phyloP scores from a whole-genome alignment of 2,797 vertebrate genomes.

The Melanogrammus aeglefinus region DNA sequence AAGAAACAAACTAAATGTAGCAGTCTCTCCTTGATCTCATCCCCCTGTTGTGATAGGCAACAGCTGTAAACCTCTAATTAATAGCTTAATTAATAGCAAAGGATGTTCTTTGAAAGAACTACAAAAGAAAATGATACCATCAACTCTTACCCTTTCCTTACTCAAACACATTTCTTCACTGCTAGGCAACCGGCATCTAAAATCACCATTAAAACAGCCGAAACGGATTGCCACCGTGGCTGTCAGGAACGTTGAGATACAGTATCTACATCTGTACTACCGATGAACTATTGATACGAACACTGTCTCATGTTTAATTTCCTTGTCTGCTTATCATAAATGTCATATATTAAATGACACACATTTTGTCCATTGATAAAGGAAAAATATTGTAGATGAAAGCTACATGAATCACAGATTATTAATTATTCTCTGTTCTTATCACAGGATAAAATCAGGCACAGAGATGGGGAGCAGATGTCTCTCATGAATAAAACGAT shows the following conservation, averaged over 20 bases:
- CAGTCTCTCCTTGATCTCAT: background rate
- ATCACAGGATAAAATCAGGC: background rate
- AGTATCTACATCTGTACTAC: background rate
- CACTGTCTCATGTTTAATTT: background rate
- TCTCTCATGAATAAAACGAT: background rate
- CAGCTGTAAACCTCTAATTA: background rate
- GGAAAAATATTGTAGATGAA: background rate
- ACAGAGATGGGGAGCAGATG: background rate
- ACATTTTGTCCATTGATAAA: background rate
- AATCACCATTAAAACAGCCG: background rate
- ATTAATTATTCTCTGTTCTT: background rate
- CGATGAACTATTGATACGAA: slow-evolving; percentile 2
- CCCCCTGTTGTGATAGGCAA: background rate
- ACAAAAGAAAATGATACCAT: background rate
- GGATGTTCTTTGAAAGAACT: background rate
- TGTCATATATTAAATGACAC: background rate
- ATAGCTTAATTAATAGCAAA: background rate
- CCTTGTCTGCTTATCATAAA: slow-evolving; percentile 1
- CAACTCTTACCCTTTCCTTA: background rate
- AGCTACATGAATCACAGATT: background rate
- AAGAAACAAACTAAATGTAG: background rate
- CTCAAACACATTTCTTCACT: background rate
- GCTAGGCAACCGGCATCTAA: background rate
- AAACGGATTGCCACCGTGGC: background rate
- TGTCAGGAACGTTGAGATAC: background rate